A percentile compares a stretch with the other conserved stretches of the same genome.
These are phyloP conservation scores for Arctocebus calabarensis DNA, from an alignment of 2,797 vertebrate genomes.

Conservation along the genomic window DNA sequence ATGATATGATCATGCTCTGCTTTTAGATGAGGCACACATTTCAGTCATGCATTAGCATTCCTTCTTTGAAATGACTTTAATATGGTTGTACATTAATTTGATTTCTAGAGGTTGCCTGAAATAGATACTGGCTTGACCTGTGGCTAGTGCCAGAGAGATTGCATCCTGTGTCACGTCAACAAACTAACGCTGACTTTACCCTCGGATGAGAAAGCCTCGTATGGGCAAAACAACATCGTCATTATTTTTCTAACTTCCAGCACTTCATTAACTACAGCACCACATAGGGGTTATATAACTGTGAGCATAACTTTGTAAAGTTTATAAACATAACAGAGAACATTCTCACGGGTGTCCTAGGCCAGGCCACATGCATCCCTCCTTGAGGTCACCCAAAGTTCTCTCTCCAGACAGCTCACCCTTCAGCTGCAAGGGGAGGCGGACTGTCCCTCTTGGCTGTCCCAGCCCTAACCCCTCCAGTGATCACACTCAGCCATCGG, in stretches of 20 bases:
- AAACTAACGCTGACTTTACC: conserved; percentile 86
- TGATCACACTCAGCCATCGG: neutral
- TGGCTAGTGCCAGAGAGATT: conserved; percentile 81
- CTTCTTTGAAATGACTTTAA: conserved; percentile 86
- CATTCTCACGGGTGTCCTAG: conserved; percentile 86
- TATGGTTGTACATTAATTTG: conserved; percentile 84
- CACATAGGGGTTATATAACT: conserved; percentile 86
- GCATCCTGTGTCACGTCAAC: conserved; percentile 82
- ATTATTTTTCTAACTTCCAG: conserved; percentile 87
- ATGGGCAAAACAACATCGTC: conserved; percentile 85
- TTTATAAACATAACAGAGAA: conserved; percentile 87
- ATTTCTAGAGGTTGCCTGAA: conserved; percentile 86
- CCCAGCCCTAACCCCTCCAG: conserved; percentile 20
- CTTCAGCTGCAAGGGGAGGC: conserved; percentile 62
- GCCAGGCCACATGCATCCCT: conserved; percentile 71
- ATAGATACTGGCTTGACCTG: conserved; percentile 85
- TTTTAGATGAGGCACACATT: conserved; percentile 60
- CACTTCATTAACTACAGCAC: conserved; percentile 88
- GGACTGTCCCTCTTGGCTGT: conserved; percentile 49
- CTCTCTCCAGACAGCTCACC: conserved; percentile 70
- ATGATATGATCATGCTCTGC: conserved; percentile 57
- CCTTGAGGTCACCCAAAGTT: conserved; percentile 86
- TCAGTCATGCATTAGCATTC: conserved; percentile 69
- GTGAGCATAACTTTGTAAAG: conserved; percentile 85
- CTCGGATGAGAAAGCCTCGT: conserved; percentile 84